A percentile compares a stretch with the other conserved stretches of the same genome.
phyloP scores from a whole-genome alignment of 1,140 invertebrate species.

The Scylla paramamosain region DNA sequence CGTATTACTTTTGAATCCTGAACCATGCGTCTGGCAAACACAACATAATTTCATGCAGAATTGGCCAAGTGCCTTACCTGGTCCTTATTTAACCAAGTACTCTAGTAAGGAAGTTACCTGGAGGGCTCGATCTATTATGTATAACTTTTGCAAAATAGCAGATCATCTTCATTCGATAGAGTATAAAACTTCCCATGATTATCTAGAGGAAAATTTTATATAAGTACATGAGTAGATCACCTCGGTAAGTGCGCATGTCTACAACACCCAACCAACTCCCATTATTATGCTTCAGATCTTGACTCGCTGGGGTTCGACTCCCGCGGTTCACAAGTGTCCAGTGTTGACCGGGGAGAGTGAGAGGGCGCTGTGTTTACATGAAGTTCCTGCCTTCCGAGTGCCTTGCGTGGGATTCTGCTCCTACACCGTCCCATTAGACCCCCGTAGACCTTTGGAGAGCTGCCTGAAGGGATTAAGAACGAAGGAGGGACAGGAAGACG shows the following conservation, averaged over 20 bases:
- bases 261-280: not conserved
- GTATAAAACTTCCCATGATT: conserved; percentile 32
- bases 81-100: not conserved
- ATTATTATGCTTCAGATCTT: not conserved
- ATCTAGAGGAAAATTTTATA: not conserved
- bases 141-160: not conserved
- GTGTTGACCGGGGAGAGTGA: not conserved
- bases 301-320: not conserved
- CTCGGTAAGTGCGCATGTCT: not conserved
- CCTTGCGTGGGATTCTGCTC: too few species aligned
- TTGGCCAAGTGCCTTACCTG: not conserved
- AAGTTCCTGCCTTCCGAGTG: too few species aligned
- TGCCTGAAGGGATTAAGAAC: not conserved
- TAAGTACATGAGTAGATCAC: not conserved
- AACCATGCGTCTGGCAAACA: not conserved
- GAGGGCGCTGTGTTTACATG: not conserved
- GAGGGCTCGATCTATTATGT: not conserved
- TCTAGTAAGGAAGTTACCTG: not conserved
- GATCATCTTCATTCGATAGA: not conserved
- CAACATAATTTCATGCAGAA: not conserved
- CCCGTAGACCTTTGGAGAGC: not conserved
- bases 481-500: not conserved
- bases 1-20: too few species aligned
- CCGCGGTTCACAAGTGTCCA: not conserved
- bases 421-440: not conserved